Base-by-base conservation (phyloP, 2,888 invertebrate genomes). In the Glaucopsyche alexis region DNA sequence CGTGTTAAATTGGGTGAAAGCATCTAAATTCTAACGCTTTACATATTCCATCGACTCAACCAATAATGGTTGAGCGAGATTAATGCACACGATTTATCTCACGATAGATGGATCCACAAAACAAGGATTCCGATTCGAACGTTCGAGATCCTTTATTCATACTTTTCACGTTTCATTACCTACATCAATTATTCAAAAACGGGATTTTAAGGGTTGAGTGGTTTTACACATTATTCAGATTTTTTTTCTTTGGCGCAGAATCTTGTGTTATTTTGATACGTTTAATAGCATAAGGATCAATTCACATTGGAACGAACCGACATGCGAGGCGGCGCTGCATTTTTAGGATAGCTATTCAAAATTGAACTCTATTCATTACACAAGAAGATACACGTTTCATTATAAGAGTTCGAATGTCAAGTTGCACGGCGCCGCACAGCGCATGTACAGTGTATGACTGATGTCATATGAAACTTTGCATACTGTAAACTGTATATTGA, bases 1-100 rank as follows among this genome's bases (percentile, higher is more conserved):
- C 60, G 60, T 29, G 29, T 60, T 38, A 60, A 60, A 60, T 60
- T 60, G 60, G 60, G 13, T 38, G 60, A 13, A 60, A 60, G 29
- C 60, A 60, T 60, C 60, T n/a, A n/a, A n/a, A n/a, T n/a, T n/a
- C n/a, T 60, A 60, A 60, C 60, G 60, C 13, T 60, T 60, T 60
- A 60, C 60, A 60, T 60, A 60, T 60, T 29, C 60, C 29, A 60
- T 60, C 29, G 60, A 60, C 60, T 60, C 60, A 60, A 60, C 60
- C 60, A 60, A 60, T 60, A 60, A 60, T 60, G 60, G 29, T 38
- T 60, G 60, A 60, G 13, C 60, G 60, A 38, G 60, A 60, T 60
- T 60, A 60, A 60, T 60, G 60, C 60, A 38, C 60, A 60, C 60
- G 60, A 60, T 60, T 60, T 60, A 60, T 60, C 60, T 29, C 38